Percentiles rank a stretch among this genome's conserved stretches.
Conservation (phyloP, 2,888 invertebrate species). For the Euplagia quadripunctaria region DNA sequence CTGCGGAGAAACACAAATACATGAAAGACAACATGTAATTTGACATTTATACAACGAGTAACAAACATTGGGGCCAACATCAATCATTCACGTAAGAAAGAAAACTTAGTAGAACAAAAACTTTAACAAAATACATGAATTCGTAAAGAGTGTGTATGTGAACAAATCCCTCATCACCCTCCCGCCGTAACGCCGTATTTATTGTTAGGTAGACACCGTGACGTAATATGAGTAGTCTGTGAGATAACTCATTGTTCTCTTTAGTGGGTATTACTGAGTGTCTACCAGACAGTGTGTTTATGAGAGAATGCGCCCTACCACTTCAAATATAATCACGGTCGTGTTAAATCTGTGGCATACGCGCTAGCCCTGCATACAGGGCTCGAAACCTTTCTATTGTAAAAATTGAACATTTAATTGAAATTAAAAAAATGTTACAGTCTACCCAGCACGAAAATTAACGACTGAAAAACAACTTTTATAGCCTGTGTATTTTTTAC, state of each 20-base stretch:
- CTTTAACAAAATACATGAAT: slow-evolving; percentile 36
- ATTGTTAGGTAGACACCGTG: slow-evolving; percentile 51
- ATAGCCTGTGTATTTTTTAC: too few species aligned
- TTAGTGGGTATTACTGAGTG: slow-evolving; percentile 70
- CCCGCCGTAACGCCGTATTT: slow-evolving; percentile 43
- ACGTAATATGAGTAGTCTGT: slow-evolving; percentile 51
- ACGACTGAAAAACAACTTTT: too few species aligned
- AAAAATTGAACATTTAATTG: not conserved
- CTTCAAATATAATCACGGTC: slow-evolving; percentile 62
- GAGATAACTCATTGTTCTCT: slow-evolving; percentile 57
- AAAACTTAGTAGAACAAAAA: slow-evolving; percentile 17
- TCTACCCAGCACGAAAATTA: too few species aligned
- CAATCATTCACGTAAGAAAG: slow-evolving; percentile 21
- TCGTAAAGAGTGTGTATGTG: slow-evolving; percentile 30
- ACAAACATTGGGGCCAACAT: slow-evolving; percentile 15
- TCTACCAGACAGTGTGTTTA: slow-evolving; percentile 57
- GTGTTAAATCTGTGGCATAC: slow-evolving; percentile 17
- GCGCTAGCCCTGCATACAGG: slow-evolving; percentile 15
- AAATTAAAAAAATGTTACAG: too few species aligned
- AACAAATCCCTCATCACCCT: slow-evolving; percentile 33
- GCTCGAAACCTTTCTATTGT: not conserved
- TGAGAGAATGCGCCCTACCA: slow-evolving; percentile 58
- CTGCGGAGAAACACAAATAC: slow-evolving; percentile 1
- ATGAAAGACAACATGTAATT: slow-evolving; percentile 2
- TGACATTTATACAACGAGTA: slow-evolving; percentile 15